Base-by-base conservation (phyloP, 2,797 vertebrate genomes). In the Gymnothorax reevesii region DNA sequence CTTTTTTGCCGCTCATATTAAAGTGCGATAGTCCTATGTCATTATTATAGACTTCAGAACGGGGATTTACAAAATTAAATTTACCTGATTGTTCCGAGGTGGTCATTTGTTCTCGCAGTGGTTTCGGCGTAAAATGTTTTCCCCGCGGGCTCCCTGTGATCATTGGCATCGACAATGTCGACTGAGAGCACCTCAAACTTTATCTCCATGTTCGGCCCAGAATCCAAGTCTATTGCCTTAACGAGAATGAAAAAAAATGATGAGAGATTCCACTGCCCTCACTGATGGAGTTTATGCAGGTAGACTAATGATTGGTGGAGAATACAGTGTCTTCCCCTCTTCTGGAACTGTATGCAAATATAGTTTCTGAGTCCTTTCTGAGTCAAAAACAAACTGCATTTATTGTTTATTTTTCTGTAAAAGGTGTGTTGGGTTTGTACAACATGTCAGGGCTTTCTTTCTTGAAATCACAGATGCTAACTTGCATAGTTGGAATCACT, bases 211-310 rank as follows among this genome's bases (percentile, higher is more conserved):
- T 96, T 93, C 0, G 0, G 0, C 55, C 91, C 97, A 0, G 95
- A 93, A 92, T 99, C 99, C 0, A 57, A 83, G 0, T 99, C 99
- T 0, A 17, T 93, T 88, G 97, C 98, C 99, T 99, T 90, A 27
- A 20, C 22, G 83, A 86, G 12, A 82, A 59, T 25, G 64, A 77
- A 10, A 27, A 57, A 62, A 69, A 69, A n/a, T 27, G n/a, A 27
- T 55, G 64, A 22, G 13, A 4, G n/a, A 27, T 69, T 69, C 7
- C 4, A n/a, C 66, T 25, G n/a, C n/a, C 60, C 15, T 62, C 20
- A 13, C 60, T 15, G 66, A 6, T n/a, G 7, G 25, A 22, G 25
- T n/a, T 69, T 69, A n/a, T 10, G 22, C 22, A 20, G 15, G 22
- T 66, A 42, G 33, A 42, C 62, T 20, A 66, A 66, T 20, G 12